Base-by-base conservation (phyloP, 2,797 vertebrate genomes). In the Micropoecilia bifurca region DNA sequence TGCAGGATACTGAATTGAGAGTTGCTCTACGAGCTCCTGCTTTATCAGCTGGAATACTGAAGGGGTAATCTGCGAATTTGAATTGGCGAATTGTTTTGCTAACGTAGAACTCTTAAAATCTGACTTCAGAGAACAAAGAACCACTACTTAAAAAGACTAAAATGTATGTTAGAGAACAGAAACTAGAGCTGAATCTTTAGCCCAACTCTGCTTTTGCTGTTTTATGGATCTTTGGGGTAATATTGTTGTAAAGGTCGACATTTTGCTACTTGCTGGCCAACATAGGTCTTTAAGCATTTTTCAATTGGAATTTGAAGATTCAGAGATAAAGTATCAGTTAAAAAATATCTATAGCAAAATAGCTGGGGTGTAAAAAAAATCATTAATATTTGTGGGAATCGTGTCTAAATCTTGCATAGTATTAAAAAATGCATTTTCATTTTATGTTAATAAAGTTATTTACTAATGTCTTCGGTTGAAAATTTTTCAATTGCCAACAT, bases 401-500 rank as follows among this genome's bases (percentile, higher is more conserved):
- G 73, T 63, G 75, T 80, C 28, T 73, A 77, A 83, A 33, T 61
- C 28, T 61, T 18, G 12, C 10, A 55, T 6, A 13, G 33, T 25
- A 41, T 45, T 47, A 68, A 77, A 76, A 18, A 20, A 13, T 4
- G 14, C n/a, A 55, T 50, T 68, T 12, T 43, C 71, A n/a, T 71
- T 55, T 88, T 75, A 43, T 92, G 92, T 30, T 82, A 57, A 90
- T 85, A 74, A 82, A 61, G 30, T 18, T 61, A 61, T 61, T 66
- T 92, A 73, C 79, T 80, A 81, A 82, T 33, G 16, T 28, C n/a
- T 33, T 28, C 28, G n/a, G 46, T 83, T 87, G 71, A 89, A 73
- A 86, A 83, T 43, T 0, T n/a, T 59, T 85, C 90, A 76, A 83
- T 89, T 90, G 92, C 79, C 85, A 93, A 79, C 83, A 89, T 85